Conservation (phyloP, 2,888 invertebrate genomes). For the Allacma fusca region DNA sequence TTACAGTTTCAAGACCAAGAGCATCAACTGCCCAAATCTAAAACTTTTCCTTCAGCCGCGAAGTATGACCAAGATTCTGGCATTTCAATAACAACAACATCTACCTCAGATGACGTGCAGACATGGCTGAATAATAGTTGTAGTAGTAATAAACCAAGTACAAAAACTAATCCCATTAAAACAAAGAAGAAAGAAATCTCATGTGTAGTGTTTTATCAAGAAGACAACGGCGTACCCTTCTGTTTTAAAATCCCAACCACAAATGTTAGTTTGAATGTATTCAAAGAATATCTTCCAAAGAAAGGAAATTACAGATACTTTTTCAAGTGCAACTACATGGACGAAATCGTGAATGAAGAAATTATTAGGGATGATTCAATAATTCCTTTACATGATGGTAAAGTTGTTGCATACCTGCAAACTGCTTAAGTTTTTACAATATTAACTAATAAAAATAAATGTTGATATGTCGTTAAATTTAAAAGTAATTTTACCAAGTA, state of each 20-base stretch:
- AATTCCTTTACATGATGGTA: constrained; percentile 41
- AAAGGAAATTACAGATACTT: constrained; percentile 40
- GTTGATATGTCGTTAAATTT: background rate
- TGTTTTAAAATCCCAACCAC: constrained; percentile 37
- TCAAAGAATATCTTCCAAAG: constrained; percentile 40
- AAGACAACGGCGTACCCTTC: constrained; percentile 27
- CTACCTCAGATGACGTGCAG: constrained; percentile 21
- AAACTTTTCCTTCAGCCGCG: constrained; percentile 36
- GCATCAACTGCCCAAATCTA: constrained; percentile 39
- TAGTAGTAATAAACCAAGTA: constrained; percentile 13
- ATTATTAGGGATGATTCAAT: constrained; percentile 28
- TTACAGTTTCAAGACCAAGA: constrained; percentile 37
- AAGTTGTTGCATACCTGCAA: constrained; percentile 39
- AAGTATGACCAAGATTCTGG: constrained; percentile 43
- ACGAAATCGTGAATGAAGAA: constrained; percentile 39
- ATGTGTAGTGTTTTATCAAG: constrained; percentile 19
- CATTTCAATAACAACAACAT: constrained; percentile 41
- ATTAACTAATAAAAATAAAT: constrained; percentile 6
- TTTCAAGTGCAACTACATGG: constrained; percentile 34
- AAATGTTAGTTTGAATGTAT: constrained; percentile 31
- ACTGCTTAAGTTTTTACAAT: constrained; percentile 13
- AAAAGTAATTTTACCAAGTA: background rate
- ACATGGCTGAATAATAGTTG: background rate
- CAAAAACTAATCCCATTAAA: constrained; percentile 29
- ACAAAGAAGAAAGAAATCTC: constrained; percentile 36